Conservation (phyloP, 2,113 vertebrate species). For the Corvus hawaiiensis region DNA sequence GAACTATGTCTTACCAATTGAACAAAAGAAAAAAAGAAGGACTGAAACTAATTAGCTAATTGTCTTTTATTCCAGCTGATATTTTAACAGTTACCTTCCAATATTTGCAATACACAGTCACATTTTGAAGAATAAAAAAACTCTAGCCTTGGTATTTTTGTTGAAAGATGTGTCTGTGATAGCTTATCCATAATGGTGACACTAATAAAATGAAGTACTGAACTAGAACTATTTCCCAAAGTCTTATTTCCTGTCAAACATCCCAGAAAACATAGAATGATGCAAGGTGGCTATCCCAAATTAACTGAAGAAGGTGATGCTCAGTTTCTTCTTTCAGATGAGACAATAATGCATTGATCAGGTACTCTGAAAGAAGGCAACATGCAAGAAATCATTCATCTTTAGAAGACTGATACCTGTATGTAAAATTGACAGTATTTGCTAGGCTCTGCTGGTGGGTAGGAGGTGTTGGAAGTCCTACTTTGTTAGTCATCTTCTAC, state of each 20-base stretch:
- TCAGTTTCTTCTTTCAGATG: not conserved
- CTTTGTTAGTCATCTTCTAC: not conserved
- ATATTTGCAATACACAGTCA: not conserved
- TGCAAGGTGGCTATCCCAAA: not conserved
- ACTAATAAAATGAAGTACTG: not conserved
- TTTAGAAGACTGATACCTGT: not conserved
- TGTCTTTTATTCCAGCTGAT: not conserved
- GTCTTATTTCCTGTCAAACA: not conserved
- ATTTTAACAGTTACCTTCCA: not conserved
- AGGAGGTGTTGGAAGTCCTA: not conserved
- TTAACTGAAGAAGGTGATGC: not conserved
- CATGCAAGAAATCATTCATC: not conserved
- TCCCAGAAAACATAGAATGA: not conserved
- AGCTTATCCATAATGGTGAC: not conserved
- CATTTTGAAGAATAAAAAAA: not conserved
- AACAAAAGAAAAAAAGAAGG: not conserved
- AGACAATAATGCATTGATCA: not conserved
- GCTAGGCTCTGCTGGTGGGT: not conserved
- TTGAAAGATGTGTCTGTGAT: not conserved
- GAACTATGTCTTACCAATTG: not conserved
- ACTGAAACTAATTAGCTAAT: not conserved
- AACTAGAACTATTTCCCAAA: not conserved
- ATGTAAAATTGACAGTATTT: not conserved
- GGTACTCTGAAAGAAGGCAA: not conserved
- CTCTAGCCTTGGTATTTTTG: not conserved